Evolutionary conservation across 2,888 invertebrate species (phyloP), one percentile per base, ranked within the genome.

Genomic region (Cataglyphis cursor): DNA sequence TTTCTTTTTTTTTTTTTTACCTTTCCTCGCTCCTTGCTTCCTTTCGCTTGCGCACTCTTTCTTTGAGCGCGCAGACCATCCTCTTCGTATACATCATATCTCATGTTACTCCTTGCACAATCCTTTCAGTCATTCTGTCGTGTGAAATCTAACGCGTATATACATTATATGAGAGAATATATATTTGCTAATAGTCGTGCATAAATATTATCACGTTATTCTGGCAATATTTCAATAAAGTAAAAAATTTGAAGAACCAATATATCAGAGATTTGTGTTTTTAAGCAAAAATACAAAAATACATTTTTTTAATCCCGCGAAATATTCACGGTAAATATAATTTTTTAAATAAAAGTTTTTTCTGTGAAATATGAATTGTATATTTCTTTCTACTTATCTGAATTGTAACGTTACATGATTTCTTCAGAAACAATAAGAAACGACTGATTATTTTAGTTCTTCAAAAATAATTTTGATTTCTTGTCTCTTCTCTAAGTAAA

Each of bases 141-240:
- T 9, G 35, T 21, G 24, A 83, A 81, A 81, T 28, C 78, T 44
- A 66, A 31, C 28, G 51, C n/a, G 66, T 12, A 48, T 21, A 54
- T 18, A 48, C 15, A 51, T 61, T n/a, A 66, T 18, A 38, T 18
- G 18, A 35, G 24, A 9, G 68, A 15, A 74, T 41, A 68, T 68
- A n/a, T n/a, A 28, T 15, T 66, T 18, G 54, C 76, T 76, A 76
- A 57, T 76, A 76, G 38, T 76, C 38, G 6, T 15, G 54, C 54
- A 31, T 41, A 65, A 68, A 76, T 76, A 66, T 76, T 68, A 35
- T 18, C 8, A 24, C 24, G n/a, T 1, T 21, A 38, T 15, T 64
- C 12, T 24, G 28, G 15, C 21, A 54, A 41, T 28, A 48, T 57
- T n/a, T 28, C n/a, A 31, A 54, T 18, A 57, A 68, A 76, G 9